Evolutionary conservation across 1,140 invertebrate species (phyloP).

Genomic region (Wasmannia auropunctata): DNA sequence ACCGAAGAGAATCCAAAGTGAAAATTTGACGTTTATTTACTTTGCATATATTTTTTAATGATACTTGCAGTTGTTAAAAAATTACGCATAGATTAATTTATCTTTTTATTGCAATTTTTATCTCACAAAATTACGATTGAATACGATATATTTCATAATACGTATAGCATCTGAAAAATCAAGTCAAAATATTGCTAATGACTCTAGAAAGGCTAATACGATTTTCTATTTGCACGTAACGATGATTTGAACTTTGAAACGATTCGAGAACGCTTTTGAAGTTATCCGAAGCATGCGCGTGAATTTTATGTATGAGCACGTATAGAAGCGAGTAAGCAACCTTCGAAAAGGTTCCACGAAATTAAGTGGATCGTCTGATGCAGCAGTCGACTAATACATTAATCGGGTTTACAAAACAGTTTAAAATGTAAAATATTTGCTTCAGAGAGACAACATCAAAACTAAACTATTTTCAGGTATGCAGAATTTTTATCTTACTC

Average conservation of each 20-base stretch:
- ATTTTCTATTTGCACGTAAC: slow-evolving; percentile 17
- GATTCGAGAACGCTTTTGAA: slow-evolving; percentile 11
- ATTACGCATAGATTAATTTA: not conserved
- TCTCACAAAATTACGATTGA: not conserved
- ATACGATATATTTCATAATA: not conserved
- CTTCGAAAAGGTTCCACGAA: slow-evolving; percentile 14
- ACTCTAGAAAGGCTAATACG: not conserved
- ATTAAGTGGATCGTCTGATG: slow-evolving; percentile 33
- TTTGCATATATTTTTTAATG: not conserved
- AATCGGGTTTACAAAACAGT: not conserved
- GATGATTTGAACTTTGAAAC: slow-evolving; percentile 4
- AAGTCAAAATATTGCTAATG: slow-evolving; percentile 18
- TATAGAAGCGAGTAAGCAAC: not conserved
- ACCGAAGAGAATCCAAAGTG: not conserved
- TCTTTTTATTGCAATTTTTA: not conserved
- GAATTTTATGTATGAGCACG: slow-evolving; percentile 45
- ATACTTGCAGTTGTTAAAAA: not conserved
- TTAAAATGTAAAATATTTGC: slow-evolving; percentile 20
- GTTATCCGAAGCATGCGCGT: slow-evolving; percentile 2
- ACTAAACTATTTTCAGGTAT: not conserved
- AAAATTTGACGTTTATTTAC: not conserved
- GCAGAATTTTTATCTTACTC: not conserved
- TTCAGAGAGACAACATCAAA: not conserved
- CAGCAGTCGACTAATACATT: not conserved
- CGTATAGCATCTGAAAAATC: not conserved